Evolutionary conservation across 2,113 vertebrate species (phyloP), one percentile per base, ranked within the genome.

Genomic region (Pungitius pungitius): DNA sequence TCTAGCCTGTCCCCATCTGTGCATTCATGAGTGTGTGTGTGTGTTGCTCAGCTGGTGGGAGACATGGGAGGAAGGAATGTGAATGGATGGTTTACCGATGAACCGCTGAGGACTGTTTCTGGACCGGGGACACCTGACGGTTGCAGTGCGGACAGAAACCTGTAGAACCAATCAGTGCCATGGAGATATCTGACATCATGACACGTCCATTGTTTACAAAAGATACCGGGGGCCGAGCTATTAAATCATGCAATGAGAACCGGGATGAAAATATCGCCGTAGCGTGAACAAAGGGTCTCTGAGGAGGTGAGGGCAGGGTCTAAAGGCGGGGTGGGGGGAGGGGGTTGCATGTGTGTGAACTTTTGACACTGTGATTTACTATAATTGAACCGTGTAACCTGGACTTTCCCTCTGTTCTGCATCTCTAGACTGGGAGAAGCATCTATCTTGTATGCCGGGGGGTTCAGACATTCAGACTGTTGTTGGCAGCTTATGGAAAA

Each of bases 61-160:
- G 81, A 93, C 88, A 88, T 89, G 75, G 87, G 90, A 83, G 90
- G 89, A 91, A 92, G 92, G 91, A 95, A 86, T 92, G 93, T 85
- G 84, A 90, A 89, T 90, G 92, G 90, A 89, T 82, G 92, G 91
- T 91, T 89, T 92, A 83, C 63, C 77, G 82, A 77, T 75, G 77
- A 89, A 87, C 81, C 69, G 3, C 78, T 80, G 76, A 78, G 84
- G 70, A 78, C 86, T 27, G 42, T 52, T 70, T 87, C 81, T 88
- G 83, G 65, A 77, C 68, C 61, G 4, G 68, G 55, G 78, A 83
- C 86, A 90, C 86, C 89, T 88, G 88, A 85, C 75, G 59, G 73
- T 58, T 79, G 71, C 56, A 37, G 79, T 24, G 22, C 22, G n/a
- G 65, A 55, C 78, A 18, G 45, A 74, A 63, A 42, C 57, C 71